phyloP scores from a whole-genome alignment of 2,113 vertebrate genomes.

The Taxidea taxus region DNA sequence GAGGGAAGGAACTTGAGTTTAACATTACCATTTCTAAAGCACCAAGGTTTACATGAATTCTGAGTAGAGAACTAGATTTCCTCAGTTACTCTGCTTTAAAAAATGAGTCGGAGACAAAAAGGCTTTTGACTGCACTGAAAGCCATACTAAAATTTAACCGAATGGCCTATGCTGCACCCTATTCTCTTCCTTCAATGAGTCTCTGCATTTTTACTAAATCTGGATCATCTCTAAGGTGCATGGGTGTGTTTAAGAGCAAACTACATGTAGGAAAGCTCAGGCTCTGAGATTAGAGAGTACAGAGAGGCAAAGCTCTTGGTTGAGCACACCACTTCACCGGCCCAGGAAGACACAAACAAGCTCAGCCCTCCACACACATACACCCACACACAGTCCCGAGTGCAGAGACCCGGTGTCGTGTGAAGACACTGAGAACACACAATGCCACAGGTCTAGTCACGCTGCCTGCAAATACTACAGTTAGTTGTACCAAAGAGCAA shows the following conservation, averaged over 20 bases:
- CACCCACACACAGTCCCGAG: neutral
- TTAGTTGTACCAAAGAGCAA: conserved; percentile 8
- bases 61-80: conserved; percentile 35
- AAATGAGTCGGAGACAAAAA: neutral
- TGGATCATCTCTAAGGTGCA: neutral
- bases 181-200: neutral
- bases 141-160: neutral
- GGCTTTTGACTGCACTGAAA: neutral
- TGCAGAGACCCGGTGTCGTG: neutral
- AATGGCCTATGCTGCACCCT: neutral
- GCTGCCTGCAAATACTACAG: neutral
- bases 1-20: conserved; percentile 8
- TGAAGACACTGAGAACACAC: neutral
- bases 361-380: neutral
- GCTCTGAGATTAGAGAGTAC: neutral
- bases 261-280: neutral
- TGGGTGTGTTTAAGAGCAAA: neutral
- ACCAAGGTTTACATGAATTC: conserved; percentile 21
- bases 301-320: neutral
- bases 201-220: neutral
- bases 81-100: conserved; percentile 39
- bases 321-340: neutral
- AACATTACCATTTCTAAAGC: conserved; percentile 33
- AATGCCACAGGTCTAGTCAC: neutral
- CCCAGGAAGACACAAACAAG: neutral